Conservation (phyloP, 2,113 vertebrate species). For the Cervus canadensis region DNA sequence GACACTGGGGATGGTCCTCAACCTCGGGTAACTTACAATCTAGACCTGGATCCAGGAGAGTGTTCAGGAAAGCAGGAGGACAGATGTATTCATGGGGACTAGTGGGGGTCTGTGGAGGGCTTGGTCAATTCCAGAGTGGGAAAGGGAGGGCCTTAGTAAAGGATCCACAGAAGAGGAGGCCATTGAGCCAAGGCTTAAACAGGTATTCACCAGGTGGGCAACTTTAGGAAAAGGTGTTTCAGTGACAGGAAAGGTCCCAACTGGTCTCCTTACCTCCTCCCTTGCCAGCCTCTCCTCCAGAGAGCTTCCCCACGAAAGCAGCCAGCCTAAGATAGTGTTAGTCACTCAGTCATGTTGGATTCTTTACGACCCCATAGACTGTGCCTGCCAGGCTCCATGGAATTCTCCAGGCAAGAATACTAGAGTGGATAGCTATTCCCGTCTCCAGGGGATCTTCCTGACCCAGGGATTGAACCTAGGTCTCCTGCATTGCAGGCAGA, state of each 20-base stretch:
- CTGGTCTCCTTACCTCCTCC: not conserved
- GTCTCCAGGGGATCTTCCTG: not conserved
- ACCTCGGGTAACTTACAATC: not conserved
- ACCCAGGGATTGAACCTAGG: not conserved
- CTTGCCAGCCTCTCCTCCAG: not conserved
- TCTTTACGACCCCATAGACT: not conserved
- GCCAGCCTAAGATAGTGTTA: not conserved
- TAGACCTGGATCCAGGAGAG: not conserved
- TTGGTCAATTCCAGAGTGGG: not conserved
- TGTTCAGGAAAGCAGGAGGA: not conserved
- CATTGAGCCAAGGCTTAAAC: not conserved
- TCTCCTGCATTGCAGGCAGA: not conserved
- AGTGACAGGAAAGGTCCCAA: not conserved
- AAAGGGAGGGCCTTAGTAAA: not conserved
- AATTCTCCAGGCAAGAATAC: not conserved
- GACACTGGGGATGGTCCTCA: not conserved
- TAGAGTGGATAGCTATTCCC: not conserved
- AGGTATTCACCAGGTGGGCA: not conserved
- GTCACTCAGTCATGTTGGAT: not conserved
- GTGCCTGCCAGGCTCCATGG: not conserved
- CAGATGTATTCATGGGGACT: not conserved
- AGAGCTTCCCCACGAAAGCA: not conserved
- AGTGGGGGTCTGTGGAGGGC: not conserved
- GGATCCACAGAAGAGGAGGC: not conserved
- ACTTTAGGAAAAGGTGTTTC: not conserved